These are phyloP conservation scores for Xanthorhoe spadicearia DNA, from an alignment of 2,888 invertebrate genomes.

Conservation along the genomic window DNA sequence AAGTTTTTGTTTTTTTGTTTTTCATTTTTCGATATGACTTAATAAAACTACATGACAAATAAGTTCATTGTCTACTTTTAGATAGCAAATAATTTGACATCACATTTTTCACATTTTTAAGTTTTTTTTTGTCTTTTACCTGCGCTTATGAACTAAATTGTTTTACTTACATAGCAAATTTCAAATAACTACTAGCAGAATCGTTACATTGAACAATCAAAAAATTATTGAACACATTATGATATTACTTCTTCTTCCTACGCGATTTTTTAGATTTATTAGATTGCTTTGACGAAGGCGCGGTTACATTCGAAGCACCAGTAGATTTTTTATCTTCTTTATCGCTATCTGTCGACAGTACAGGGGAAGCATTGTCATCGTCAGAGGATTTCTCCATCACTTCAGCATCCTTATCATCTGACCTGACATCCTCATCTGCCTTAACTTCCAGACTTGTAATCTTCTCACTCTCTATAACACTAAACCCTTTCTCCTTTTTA, in stretches of 20 bases:
- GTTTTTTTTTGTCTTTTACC: conserved; percentile 71
- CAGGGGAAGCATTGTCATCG: conserved; percentile 81
- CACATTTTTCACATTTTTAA: conserved; percentile 43
- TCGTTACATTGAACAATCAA: conserved; percentile 52
- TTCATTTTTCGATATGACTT: conserved; percentile 66
- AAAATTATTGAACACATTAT: conserved; percentile 64
- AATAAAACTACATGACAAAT: conserved; percentile 56
- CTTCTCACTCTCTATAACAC: conserved; percentile 72
- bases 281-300: conserved; percentile 73
- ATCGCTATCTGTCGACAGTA: conserved; percentile 84
- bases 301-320: conserved; percentile 66
- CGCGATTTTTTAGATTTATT: conserved; percentile 84
- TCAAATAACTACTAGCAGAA: conserved; percentile 48
- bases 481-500: conserved; percentile 73
- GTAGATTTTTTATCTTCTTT: conserved; percentile 74
- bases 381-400: conserved; percentile 84
- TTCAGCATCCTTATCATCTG: conserved; percentile 61
- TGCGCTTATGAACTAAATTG: conserved; percentile 67
- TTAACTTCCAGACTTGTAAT: conserved; percentile 73
- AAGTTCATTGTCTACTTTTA: conserved; percentile 36
- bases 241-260: conserved; percentile 86
- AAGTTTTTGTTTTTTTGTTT: conserved; percentile 73
- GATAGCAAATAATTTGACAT: conserved; percentile 38
- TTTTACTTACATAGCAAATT: conserved; percentile 66
- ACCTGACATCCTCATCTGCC: conserved; percentile 67